Evolutionary conservation across 1,140 invertebrate species (phyloP), one percentile per base, ranked within the genome.

Genomic region (Odontomachus brunneus): DNA sequence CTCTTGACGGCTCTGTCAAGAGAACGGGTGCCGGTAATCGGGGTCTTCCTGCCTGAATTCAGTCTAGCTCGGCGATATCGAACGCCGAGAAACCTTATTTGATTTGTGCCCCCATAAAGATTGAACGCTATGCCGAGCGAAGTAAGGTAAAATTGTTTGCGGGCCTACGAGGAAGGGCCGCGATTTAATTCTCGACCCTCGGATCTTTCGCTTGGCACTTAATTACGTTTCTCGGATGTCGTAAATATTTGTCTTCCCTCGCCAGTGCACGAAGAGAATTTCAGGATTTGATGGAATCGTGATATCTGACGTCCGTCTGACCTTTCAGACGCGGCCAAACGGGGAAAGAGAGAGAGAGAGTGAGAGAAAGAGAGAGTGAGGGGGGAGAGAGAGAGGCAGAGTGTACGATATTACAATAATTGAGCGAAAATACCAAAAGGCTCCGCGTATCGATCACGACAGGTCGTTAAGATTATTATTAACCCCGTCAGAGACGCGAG

Each of bases 401-500:
- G 9, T 44, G 17, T 22, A 19, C 22, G 49, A 0, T 55, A 80
- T 80, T 80, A 69, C 33, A 80, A 80, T 80, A 80, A 80, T 80
- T 80, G 33, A 26, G 53, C 75, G 33, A 69, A 80, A 80, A 80
- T 71, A 71, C 9, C 65, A 71, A 80, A 44, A 80, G 75, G 33
- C 33, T 44, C 33, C n/a, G 75, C 26, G 14, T 29, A 78, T 69
- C 65, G 75, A 57, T 80, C 22, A 71, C 33, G 17, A 7, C 17
- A 33, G 53, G 55, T 69, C 65, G 63, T 69, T 80, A 17, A 48
- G 51, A 80, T 80, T 80, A 80, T 80, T 71, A 71, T 71, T 69
- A 80, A 78, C 22, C 9, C 51, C 12, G 15, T 15, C 29, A 69
- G 33, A 57, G n/a, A 59, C 17, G 26, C 17, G 3, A n/a, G n/a